phyloP scores from a whole-genome alignment of 2,888 invertebrate genomes.

The Mylabris sibirica region DNA sequence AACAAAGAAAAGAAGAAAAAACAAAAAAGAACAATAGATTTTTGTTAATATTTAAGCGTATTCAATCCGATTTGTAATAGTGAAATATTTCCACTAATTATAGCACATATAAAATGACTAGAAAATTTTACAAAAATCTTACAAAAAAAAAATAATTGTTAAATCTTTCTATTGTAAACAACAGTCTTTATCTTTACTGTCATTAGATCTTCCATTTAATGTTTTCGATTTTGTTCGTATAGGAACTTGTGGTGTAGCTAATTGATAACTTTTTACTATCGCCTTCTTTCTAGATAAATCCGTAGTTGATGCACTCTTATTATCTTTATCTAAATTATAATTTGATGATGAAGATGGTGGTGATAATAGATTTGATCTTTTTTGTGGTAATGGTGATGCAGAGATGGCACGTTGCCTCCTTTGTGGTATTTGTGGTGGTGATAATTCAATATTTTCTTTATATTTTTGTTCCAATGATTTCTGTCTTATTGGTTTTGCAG shows the following conservation, averaged over 20 bases:
- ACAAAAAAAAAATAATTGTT: conserved; percentile 35
- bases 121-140: conserved; percentile 42
- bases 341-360: conserved; percentile 12
- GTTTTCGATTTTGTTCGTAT: conserved; percentile 11
- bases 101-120: conserved; percentile 54
- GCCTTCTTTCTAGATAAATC: conserved; percentile 44
- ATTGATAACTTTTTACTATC: conserved; percentile 41
- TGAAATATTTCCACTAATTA: conserved; percentile 51
- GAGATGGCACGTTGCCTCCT: conserved; percentile 43
- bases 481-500: conserved; percentile 48
- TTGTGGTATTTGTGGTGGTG: conserved; percentile 42
- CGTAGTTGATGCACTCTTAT: conserved; percentile 40
- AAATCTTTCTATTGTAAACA: conserved; percentile 49
- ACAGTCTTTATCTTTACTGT: conserved; percentile 49
- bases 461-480: conserved; percentile 52
- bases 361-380: not conserved
- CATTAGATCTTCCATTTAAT: no score
- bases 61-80: conserved; percentile 43
- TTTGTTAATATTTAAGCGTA: conserved; percentile 12
- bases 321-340: conserved; percentile 23
- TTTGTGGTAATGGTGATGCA: conserved; percentile 43
- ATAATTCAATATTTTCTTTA: conserved; percentile 24
- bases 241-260: conserved; percentile 37
- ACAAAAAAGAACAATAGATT: conserved; percentile 12
- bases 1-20: conserved; percentile 23